Base-by-base conservation (phyloP, 2,797 vertebrate species). In the Moxostoma hubbsi region DNA sequence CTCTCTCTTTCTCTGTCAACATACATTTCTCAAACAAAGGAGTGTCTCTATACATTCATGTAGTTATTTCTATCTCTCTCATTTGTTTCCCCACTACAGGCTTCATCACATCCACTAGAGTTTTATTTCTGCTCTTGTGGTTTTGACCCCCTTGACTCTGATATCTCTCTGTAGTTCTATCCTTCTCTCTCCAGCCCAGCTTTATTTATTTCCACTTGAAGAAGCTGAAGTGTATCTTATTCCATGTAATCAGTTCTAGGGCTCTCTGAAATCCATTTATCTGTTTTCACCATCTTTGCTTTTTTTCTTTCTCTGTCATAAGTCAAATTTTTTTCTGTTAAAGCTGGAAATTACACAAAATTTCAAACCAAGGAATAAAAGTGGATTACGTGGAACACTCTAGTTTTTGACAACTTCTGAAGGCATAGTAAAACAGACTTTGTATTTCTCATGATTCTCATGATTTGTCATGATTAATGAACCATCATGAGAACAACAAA, bases 11-110 rank as follows among this genome's bases (percentile, higher is more conserved):
- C 24, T 71, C 58, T 88, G 87, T 89, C 89, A 87, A 81, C 82
- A 85, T 82, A 89, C 87, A 85, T 88, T 86, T 84, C 87, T 86
- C 84, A 65, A 87, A 77, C 82, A 85, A 85, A 82, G 78, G 71
- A 81, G 2, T 67, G 59, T 81, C 57, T 77, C 43, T 13, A 58
- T 77, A 54, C 75, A 70, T 77, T 78, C 49, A 70, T 70, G 66
- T 70, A 47, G 49, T 47, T 55, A 50, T 43, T 51, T 57, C 13
- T 51, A 54, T 36, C 43, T 73, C 54, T 51, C 65, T 53, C 45
- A 5, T 0, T 5, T 45, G 15, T 73, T 79, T 62, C 67, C 46
- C 58, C 80, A 77, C 74, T 74, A 67, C 58, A 9, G 79, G 73
- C 64, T 64, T 43, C 16, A 73, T 79, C 15, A 15, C 73, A 66